Evolutionary conservation across 1,140 invertebrate species (phyloP), one percentile per base, ranked within the genome.

Genomic region (Planococcus citri): DNA sequence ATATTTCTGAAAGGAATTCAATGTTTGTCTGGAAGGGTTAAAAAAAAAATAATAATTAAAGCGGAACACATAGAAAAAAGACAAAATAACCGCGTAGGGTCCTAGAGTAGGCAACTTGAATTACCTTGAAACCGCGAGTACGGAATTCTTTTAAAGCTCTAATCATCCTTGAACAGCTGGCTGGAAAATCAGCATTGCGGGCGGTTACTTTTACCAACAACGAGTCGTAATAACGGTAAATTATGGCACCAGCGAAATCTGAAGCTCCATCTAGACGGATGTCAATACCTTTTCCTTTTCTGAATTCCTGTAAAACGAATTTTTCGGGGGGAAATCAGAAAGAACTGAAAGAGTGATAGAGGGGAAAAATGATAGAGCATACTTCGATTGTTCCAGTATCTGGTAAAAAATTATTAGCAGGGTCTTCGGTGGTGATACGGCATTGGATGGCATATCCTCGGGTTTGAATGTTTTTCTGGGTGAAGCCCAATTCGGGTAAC

Each of bases 221-320:
- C 0, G 96, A 98, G 78, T 99, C 97, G 78, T 99, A 99, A 80
- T 97, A 97, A 1, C 97, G 97, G 1, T 95, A 96, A 71, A 99
- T 96, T 60, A 97, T 92, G 24, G 96, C 96, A 29, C 97, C 97
- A 70, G 95, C 89, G 80, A 92, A 99, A 0, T 94, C 94, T 0
- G 94, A 94, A 0, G 97, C 96, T 14, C 94, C 88, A 80, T 99
- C 97, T 70, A 99, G 82, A 75, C 97, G 88, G 72, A 99, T 99
- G 29, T 97, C 97, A 94, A 99, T 98, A 75, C 97, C 97, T 81
- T 99, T 95, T 69, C 95, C 96, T 69, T 92, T 95, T 73, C 95
- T 85, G 79, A 97, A 98, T 2, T 97, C 85, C 81, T 74, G 61
- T 41, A 70, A 73, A 69, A 70, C 68, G 71, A 70, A 71, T 4